Base-by-base conservation (phyloP, 2,113 vertebrate species). In the Phalacrocorax pelagicus region DNA sequence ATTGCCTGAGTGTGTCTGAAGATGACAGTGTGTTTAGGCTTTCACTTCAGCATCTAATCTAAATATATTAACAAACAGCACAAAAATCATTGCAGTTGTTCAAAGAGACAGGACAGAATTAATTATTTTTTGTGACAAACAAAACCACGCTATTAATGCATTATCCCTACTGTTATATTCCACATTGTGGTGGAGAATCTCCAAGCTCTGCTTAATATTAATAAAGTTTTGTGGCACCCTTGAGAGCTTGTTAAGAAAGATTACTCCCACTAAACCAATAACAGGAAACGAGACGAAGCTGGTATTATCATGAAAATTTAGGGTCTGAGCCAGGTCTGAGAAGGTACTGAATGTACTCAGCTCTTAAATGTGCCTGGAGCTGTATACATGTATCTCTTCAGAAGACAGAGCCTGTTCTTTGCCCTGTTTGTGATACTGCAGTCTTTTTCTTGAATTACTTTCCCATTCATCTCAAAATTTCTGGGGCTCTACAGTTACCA, bases 21-120 rank as follows among this genome's bases (percentile, higher is more conserved):
- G 93, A 97, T 95, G 96, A 95, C 90, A 96, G 81, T 3, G 5
- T 97, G 87, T 96, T 97, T 97, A 94, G 95, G 96, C 91, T 98
- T 96, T 96, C 89, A 86, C 70, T 96, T 96, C 82, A 96, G 94
- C 95, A 97, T 97, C 96, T 97, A 66, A 98, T 98, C 95, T 97
- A 96, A 97, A 98, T 97, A 93, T 87, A 97, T 97, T 94, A 97
- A 78, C 81, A 95, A 81, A 88, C 12, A 80, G 55, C 81, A 95
- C 59, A 90, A 69, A 90, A 88, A 79, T 38, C 88, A 61, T 71
- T 63, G 69, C 49, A 83, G 49, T 88, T 46, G 42, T 94, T 96
- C 75, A 87, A 49, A 29, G 9, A 29, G 36, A 94, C 54, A 61
- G 36, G 32, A 81, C 32, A 70, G 61, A 92, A 95, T 84, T 83